Conservation (phyloP, 92 coral and sea anemone genomes). For the Porites rus region DNA sequence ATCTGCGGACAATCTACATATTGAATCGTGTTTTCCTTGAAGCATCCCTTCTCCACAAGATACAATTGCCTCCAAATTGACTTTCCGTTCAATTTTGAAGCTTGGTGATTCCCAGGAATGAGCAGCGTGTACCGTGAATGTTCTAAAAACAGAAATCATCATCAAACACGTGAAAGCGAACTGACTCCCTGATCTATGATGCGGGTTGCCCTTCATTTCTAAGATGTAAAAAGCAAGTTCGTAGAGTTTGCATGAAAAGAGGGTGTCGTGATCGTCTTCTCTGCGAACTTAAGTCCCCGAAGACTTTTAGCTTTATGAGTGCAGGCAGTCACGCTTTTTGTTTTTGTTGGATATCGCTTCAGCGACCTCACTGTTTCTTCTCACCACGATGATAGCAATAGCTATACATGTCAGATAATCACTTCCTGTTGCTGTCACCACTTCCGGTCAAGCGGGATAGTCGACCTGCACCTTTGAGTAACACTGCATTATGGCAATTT, state of each 20-base stretch:
- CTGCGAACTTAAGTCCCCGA: not conserved
- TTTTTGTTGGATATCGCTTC: conserved; percentile 23
- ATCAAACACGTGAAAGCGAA: conserved; percentile 22
- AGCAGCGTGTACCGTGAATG: not conserved
- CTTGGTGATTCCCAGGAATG: conserved; percentile 13
- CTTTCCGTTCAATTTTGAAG: conserved; percentile 17
- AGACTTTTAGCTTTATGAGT: not conserved
- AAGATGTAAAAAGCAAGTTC: not conserved
- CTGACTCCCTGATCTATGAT: not conserved
- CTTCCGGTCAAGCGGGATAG: conserved; percentile 59
- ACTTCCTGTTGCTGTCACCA: conserved; percentile 68
- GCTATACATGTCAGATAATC: conserved; percentile 48
- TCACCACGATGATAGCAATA: conserved; percentile 20
- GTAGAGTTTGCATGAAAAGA: not conserved
- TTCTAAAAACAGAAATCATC: not conserved
- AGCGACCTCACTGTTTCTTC: not conserved
- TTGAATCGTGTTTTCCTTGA: not conserved
- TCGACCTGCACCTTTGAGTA: not conserved
- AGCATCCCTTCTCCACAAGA: conserved; percentile 36
- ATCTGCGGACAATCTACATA: not conserved
- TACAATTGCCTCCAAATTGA: conserved; percentile 7
- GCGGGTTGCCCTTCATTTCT: conserved; percentile 2
- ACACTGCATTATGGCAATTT: not conserved
- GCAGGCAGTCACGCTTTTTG: conserved; percentile 39
- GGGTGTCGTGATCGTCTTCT: not conserved